Conservation (phyloP, 2,113 vertebrate genomes). For the Solea senegalensis region DNA sequence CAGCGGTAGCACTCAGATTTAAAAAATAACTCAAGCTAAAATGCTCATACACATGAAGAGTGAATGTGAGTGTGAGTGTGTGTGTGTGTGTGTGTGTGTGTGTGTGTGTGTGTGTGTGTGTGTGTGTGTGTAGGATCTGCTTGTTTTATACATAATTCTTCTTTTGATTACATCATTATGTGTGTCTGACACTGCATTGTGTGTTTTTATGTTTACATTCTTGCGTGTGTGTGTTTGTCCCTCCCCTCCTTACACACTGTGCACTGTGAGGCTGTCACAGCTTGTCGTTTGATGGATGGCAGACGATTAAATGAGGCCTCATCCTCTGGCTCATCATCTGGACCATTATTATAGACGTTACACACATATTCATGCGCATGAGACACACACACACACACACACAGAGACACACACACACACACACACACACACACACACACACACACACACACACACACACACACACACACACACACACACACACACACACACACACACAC, state of each 20-base stretch:
- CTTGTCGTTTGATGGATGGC: constrained; percentile 95
- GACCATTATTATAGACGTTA: constrained; percentile 95
- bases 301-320: constrained; percentile 88
- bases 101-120: background rate
- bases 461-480: too few species aligned
- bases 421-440: too few species aligned
- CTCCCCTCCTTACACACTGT: constrained; percentile 21
- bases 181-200: background rate
- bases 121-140: background rate
- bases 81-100: background rate
- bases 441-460: too few species aligned
- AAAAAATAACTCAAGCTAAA: too few species aligned
- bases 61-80: too few species aligned
- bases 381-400: constrained; percentile 48
- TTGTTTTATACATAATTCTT: too few species aligned
- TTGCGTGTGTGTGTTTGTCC: constrained; percentile 14
- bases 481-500: too few species aligned
- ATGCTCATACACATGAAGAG: background rate
- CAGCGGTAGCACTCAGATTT: constrained; percentile 26
- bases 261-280: constrained; percentile 91
- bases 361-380: too few species aligned
- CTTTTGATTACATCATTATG: too few species aligned
- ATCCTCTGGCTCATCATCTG: constrained; percentile 90
- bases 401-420: background rate
- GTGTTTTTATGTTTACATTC: constrained; percentile 8